These are phyloP conservation scores for Sorex araneus DNA, from an alignment of 2,113 vertebrate genomes.

Conservation along the genomic window DNA sequence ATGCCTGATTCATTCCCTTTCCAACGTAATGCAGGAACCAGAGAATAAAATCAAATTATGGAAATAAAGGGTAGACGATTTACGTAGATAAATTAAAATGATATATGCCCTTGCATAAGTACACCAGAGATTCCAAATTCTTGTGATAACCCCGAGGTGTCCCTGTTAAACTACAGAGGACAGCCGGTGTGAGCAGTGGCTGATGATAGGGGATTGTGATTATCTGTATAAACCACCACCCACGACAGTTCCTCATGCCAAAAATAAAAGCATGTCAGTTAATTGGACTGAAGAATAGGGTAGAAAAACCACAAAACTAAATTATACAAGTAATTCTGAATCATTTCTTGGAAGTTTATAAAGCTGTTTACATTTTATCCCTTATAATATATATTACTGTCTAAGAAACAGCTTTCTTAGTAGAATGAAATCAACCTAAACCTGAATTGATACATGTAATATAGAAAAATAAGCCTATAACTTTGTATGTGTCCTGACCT, in stretches of 20 bases:
- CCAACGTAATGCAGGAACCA: neutral
- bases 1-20: neutral
- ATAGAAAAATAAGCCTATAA: no score
- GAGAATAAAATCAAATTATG: conserved; percentile 4
- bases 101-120: neutral
- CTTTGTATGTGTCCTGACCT: no score
- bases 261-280: neutral
- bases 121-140: neutral
- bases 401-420: neutral
- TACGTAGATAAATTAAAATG: conserved; percentile 42
- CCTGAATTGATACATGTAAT: neutral
- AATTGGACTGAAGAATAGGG: neutral
- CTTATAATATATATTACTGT: neutral
- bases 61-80: neutral
- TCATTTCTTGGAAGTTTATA: neutral
- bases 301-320: neutral
- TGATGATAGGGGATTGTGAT: neutral
- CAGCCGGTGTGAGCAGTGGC: neutral
- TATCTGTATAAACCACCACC: neutral
- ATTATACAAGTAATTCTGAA: neutral
- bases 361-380: neutral
- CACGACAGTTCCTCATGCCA: neutral
- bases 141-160: neutral
- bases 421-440: neutral
- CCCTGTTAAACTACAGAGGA: neutral